phyloP scores from a whole-genome alignment of 2,888 invertebrate genomes.

The Aphodius sticticus region DNA sequence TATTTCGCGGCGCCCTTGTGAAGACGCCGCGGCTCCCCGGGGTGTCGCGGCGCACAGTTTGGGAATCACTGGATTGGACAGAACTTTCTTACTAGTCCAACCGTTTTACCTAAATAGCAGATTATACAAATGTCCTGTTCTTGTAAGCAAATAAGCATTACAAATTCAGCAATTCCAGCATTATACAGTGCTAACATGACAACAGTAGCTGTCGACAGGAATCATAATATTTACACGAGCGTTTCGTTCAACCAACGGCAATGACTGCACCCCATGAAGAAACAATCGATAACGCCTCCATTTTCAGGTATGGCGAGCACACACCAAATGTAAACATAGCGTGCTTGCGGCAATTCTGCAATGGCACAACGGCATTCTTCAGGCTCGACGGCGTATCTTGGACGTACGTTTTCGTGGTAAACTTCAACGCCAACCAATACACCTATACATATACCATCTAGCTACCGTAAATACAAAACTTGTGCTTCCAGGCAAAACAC shows the following conservation, averaged over 20 bases:
- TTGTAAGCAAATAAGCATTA: neutral
- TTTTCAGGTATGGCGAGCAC: neutral
- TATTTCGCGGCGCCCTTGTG: too few species aligned
- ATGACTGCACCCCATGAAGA: neutral
- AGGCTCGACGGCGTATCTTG: too few species aligned
- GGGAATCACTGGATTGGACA: too few species aligned
- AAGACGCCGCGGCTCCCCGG: too few species aligned
- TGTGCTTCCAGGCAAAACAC: neutral
- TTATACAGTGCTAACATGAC: neutral
- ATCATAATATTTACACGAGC: neutral
- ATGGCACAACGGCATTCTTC: neutral
- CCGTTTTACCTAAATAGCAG: too few species aligned
- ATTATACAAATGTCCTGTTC: neutral
- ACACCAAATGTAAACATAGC: slow-evolving; percentile 4
- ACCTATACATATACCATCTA: neutral
- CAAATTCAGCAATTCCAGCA: neutral
- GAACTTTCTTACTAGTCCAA: too few species aligned
- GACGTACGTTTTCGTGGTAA: too few species aligned
- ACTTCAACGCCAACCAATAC: too few species aligned
- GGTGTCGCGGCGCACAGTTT: too few species aligned
- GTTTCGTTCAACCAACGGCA: neutral
- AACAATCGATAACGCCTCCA: neutral
- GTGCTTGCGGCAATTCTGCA: neutral
- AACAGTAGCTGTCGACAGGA: neutral
- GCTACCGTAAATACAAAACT: neutral